Percentiles rank a stretch among this genome's conserved stretches.
Evolutionary conservation across 1,140 invertebrate genomes (phyloP).

Genomic region (Dinoponera quadriceps): DNA sequence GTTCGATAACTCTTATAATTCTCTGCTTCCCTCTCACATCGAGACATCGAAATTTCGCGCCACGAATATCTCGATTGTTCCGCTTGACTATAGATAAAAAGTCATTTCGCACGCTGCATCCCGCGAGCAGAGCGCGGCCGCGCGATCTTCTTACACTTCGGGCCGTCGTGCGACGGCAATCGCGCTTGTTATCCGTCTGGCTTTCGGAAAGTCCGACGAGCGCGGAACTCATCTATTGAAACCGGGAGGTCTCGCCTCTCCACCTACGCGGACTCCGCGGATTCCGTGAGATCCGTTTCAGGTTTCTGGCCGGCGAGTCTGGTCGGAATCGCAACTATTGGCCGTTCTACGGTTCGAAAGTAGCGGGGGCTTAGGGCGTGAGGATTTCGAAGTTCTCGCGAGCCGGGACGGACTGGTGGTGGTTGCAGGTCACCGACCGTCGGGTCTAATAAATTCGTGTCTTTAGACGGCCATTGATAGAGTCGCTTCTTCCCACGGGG

Average conservation of each 20-base stretch:
- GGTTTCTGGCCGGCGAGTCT: slow-evolving; percentile 35
- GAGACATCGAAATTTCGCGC: no score
- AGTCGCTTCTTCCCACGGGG: slow-evolving; percentile 34
- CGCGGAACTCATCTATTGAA: slow-evolving; percentile 53
- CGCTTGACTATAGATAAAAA: no score
- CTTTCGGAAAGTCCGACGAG: slow-evolving; percentile 26
- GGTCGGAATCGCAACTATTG: slow-evolving; percentile 55
- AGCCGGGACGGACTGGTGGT: slow-evolving; percentile 19
- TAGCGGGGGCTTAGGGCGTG: slow-evolving; percentile 38
- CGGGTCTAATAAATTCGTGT: slow-evolving; percentile 64
- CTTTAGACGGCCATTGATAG: slow-evolving; percentile 60
- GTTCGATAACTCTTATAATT: no score
- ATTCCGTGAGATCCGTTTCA: slow-evolving; percentile 55
- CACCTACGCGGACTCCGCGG: slow-evolving; percentile 19
- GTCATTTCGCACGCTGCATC: no score
- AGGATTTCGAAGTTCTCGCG: slow-evolving; percentile 51
- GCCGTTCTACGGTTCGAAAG: slow-evolving; percentile 42
- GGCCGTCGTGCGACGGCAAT: slow-evolving; percentile 3
- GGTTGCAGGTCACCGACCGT: slow-evolving; percentile 40
- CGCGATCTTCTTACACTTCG: no score
- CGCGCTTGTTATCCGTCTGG: slow-evolving; percentile 27
- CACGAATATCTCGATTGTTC: no score
- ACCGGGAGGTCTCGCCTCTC: slow-evolving; percentile 13
- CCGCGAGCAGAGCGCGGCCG: no score
- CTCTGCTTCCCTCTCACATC: no score